Conservation (phyloP, 2,113 vertebrate genomes). For the Guaruba guarouba region DNA sequence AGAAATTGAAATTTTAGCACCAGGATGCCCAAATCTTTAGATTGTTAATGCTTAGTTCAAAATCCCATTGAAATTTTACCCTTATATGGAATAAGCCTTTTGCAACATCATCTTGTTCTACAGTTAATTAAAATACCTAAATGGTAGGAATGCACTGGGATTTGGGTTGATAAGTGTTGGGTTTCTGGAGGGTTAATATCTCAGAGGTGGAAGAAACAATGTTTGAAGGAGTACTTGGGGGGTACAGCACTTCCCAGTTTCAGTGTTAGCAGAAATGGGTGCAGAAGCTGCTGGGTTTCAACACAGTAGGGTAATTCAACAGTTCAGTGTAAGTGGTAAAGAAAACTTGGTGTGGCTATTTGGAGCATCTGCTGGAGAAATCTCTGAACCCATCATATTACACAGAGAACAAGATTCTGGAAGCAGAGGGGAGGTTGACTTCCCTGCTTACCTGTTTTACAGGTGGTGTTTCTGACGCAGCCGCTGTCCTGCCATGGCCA, state of each 20-base stretch:
- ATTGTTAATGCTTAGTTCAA: background rate
- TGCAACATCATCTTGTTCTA: background rate
- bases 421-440: background rate
- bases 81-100: background rate
- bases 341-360: background rate
- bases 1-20: background rate
- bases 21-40: background rate
- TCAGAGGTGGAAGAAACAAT: background rate
- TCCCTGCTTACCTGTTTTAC: background rate
- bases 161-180: background rate
- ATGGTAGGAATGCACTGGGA: background rate
- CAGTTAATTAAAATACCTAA: background rate
- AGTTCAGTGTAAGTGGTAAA: background rate
- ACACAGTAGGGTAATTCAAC: background rate
- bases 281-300: background rate
- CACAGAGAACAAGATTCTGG: background rate
- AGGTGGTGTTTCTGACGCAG: background rate
- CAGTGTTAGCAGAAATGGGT: background rate
- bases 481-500: accelerated
- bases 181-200: background rate
- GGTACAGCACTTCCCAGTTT: background rate
- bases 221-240: background rate
- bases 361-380: background rate
- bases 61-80: background rate
- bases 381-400: background rate